phyloP scores from a whole-genome alignment of 2,113 vertebrate genomes.

The Leiothrix lutea region DNA sequence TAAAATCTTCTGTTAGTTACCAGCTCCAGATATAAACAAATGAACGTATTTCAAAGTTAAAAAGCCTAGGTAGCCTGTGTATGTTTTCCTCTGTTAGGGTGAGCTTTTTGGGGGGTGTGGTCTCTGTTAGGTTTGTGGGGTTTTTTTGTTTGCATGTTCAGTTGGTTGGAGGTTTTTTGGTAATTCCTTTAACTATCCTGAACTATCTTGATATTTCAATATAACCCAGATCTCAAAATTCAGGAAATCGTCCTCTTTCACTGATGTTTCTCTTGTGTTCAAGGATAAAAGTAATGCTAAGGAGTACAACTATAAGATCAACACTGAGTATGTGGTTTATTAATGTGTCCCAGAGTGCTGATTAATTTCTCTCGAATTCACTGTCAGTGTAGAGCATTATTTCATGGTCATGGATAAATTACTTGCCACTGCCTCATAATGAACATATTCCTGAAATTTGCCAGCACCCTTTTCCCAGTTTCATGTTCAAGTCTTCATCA shows the following conservation, averaged over 20 bases:
- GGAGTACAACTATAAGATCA: background rate
- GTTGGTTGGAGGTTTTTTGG: background rate
- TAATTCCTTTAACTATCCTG: background rate
- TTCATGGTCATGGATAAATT: background rate
- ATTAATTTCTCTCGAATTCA: background rate
- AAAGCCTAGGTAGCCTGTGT: background rate
- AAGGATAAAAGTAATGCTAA: background rate
- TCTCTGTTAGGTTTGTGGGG: fast-evolving
- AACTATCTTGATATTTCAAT: background rate
- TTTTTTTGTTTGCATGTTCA: background rate
- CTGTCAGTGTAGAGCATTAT: background rate
- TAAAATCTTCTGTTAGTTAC: background rate
- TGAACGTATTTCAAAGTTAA: background rate
- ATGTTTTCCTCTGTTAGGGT: background rate
- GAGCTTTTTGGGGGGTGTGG: fast-evolving
- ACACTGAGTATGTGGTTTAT: background rate
- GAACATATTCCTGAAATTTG: background rate
- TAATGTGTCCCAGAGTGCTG: background rate
- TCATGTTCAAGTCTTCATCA: background rate
- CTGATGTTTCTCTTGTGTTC: background rate
- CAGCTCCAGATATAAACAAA: background rate
- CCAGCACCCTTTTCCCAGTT: background rate
- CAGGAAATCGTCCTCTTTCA: background rate
- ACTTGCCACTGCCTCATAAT: background rate
- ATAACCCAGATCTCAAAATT: background rate